Percentiles rank a stretch among this genome's conserved stretches.
Conservation (phyloP, 2,888 invertebrate species). For the Archips xylosteana region DNA sequence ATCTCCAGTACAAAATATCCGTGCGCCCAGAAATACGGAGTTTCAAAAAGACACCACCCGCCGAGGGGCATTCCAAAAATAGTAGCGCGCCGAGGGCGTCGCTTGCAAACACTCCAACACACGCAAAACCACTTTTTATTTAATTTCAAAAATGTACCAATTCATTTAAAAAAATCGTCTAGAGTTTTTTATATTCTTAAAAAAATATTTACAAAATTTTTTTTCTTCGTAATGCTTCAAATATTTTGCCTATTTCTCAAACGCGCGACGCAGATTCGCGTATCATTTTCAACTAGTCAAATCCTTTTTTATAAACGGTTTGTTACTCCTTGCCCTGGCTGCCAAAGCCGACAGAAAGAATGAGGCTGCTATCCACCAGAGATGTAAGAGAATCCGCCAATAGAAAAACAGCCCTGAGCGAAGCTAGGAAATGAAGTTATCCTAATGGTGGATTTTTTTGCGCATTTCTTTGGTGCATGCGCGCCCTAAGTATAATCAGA, state of each 20-base stretch:
- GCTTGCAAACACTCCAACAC: slow-evolving; percentile 42
- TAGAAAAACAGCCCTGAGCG: no score
- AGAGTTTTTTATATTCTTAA: slow-evolving; percentile 54
- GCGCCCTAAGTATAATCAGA: neutral
- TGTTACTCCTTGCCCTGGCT: slow-evolving; percentile 4
- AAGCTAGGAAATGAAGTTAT: no score
- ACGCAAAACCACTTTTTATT: slow-evolving; percentile 51
- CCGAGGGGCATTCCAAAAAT: slow-evolving; percentile 13
- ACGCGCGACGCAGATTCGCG: slow-evolving; percentile 16
- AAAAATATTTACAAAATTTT: slow-evolving; percentile 75
- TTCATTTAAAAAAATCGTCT: slow-evolving; percentile 61
- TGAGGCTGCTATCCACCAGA: no score
- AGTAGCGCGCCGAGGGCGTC: slow-evolving; percentile 21
- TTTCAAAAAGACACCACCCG: slow-evolving; percentile 16
- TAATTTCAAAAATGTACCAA: slow-evolving; percentile 60
- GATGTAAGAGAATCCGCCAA: no score
- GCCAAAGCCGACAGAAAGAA: neutral
- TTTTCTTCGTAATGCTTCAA: slow-evolving; percentile 16
- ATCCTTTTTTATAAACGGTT: neutral
- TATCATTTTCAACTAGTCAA: slow-evolving; percentile 17
- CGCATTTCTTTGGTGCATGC: no score
- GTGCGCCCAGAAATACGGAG: neutral
- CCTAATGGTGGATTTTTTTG: no score
- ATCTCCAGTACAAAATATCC: neutral
- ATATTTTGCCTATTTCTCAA: slow-evolving; percentile 21